Base-by-base conservation (phyloP, 2,113 vertebrate genomes). In the Stictonetta naevosa region DNA sequence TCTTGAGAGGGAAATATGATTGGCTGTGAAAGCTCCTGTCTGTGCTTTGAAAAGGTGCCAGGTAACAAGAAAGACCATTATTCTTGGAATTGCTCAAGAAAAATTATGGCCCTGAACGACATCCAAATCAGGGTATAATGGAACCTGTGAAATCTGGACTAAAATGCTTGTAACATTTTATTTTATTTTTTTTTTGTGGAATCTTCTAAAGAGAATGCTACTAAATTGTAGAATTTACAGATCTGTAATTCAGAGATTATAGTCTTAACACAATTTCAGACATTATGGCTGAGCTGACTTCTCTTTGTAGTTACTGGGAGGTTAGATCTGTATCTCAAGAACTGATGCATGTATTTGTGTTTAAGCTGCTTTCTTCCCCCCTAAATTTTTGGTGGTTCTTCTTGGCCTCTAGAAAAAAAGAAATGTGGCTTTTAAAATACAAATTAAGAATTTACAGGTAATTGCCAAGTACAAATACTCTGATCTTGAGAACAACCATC, bases 1-100 rank as follows among this genome's bases (percentile, higher is more conserved):
- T 83, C 64, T 71, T 23, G 10, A 44, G 40, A 26, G 44, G 46
- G 10, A 31, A 63, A 72, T 80, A 40, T 56, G 58, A 66, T n/a
- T 55, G 66, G 29, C 78, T 84, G 38, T 38, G 34, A 91, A 66
- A 76, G 36, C 81, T 89, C 60, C 52, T 84, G 38, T 21, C n/a
- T 91, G 28, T 86, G 66, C 74, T 95, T 96, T 91, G 91, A 87
- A 64, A 93, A 84, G 69, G 58, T 79, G 89, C 86, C 81, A 95
- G 64, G 42, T 64, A 90, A 74, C 52, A 93, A 93, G 66, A 89
- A 93, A 69, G 56, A 69, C 66, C 2, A 13, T 87, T 96, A 76
- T 91, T 91, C 58, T 95, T 91, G 86, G 81, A 95, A 84, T 58
- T 89, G 21, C 13, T 26, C 25, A 84, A 76, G 62, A 84, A 89